Evolutionary conservation across 2,888 invertebrate species (phyloP).

Genomic region (Ditula angustiorana): DNA sequence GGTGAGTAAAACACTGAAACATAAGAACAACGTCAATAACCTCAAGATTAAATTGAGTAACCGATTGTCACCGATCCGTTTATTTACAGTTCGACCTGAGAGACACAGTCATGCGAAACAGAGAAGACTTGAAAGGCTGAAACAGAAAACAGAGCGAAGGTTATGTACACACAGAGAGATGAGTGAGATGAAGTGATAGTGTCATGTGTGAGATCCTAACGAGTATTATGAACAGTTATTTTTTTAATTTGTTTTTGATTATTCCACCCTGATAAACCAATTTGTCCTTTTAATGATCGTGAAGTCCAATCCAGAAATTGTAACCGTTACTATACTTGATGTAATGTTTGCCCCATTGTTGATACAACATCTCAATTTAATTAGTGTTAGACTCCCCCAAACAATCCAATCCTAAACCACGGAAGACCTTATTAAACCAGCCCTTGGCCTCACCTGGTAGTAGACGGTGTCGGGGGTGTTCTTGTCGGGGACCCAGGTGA

Average conservation of each 20-base stretch:
- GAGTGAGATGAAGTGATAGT: conserved; percentile 41
- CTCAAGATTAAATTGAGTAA: not conserved
- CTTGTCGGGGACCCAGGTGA: conserved; percentile 94
- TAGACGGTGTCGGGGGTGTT: conserved; percentile 96
- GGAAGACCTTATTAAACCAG: not conserved
- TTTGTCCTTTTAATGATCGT: conserved; percentile 8
- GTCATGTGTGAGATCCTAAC: conserved; percentile 41
- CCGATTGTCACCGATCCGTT: conserved; percentile 64
- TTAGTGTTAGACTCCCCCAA: not conserved
- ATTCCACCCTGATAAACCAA: not conserved
- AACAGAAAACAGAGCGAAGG: conserved; percentile 80
- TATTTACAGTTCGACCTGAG: conserved; percentile 52
- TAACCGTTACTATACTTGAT: not conserved
- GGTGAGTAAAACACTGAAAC: conserved; percentile 95
- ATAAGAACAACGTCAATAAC: conserved; percentile 35
- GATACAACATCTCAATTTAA: not conserved
- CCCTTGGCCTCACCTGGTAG: conserved; percentile 89
- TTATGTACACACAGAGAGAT: conserved; percentile 71
- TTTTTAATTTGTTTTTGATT: not conserved
- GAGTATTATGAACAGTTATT: conserved; percentile 23
- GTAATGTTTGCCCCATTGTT: not conserved
- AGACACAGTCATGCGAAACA: conserved; percentile 75
- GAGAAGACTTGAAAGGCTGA: conserved; percentile 83
- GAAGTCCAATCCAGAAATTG: not conserved
- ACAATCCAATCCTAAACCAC: not conserved